phyloP scores from a whole-genome alignment of 1,140 invertebrate species.

The Pemphigus obesinymphae region DNA sequence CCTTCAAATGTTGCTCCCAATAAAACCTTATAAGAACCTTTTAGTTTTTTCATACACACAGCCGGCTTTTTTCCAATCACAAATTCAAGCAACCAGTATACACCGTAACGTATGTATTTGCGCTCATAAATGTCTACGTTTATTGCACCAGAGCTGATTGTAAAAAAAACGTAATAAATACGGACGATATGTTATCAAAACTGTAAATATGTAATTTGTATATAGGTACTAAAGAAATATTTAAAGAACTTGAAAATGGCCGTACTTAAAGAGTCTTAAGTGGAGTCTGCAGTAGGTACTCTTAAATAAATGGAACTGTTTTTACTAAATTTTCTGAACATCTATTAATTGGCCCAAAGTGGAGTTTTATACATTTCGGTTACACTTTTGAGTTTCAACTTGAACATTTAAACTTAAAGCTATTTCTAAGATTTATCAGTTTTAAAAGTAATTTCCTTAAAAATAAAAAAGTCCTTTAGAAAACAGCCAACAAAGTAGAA shows the following conservation, averaged over 20 bases:
- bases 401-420: constrained; percentile 4
- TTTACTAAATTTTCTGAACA: not conserved
- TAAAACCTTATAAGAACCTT: not conserved
- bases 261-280: not conserved
- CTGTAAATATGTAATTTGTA: not conserved
- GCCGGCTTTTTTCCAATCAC: not conserved
- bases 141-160: not conserved
- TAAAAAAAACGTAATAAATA: not conserved
- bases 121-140: not conserved
- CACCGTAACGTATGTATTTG: not conserved
- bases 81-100: not conserved
- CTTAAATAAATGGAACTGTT: not conserved
- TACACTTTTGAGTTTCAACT: constrained; percentile 19
- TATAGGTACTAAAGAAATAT: not conserved
- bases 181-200: not conserved
- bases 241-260: not conserved
- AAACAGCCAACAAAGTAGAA: constrained; percentile 1
- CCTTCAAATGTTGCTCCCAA: constrained; percentile 3
- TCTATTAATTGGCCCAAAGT: not conserved
- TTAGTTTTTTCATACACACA: not conserved
- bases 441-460: constrained; percentile 26
- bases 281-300: not conserved
- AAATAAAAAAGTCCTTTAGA: constrained; percentile 8
- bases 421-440: constrained; percentile 27
- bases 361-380: not conserved